These are phyloP conservation scores for Thamnophis sirtalis DNA, from an alignment of 2,113 vertebrate genomes.

Conservation along the genomic window DNA sequence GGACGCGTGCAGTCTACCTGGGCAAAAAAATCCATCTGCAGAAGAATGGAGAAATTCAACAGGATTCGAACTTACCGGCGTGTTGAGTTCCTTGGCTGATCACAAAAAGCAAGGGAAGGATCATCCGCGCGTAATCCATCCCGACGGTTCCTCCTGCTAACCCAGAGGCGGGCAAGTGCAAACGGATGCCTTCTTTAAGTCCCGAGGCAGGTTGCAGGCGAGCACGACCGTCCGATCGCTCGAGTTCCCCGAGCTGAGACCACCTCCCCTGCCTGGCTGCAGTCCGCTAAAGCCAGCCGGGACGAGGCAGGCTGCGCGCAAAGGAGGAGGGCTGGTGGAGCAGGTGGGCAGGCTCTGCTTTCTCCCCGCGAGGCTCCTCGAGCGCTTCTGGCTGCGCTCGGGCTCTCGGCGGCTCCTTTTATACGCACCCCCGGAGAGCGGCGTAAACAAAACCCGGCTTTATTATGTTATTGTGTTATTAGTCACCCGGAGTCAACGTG, in stretches of 20 bases:
- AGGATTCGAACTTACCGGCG: constrained; percentile 64
- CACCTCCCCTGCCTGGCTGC: not conserved
- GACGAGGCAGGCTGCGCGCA: not conserved
- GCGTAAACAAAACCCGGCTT: constrained; percentile 72
- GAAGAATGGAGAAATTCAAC: not conserved
- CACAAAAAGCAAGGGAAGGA: constrained; percentile 77
- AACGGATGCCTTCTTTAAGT: not conserved
- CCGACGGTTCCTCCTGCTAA: not conserved
- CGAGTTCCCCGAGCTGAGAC: not conserved
- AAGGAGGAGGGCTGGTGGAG: not conserved
- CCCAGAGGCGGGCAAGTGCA: not conserved
- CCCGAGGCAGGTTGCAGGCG: not conserved
- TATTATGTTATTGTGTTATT: constrained; percentile 82
- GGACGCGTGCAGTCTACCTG: not conserved
- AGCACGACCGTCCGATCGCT: not conserved
- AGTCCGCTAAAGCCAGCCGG: not conserved
- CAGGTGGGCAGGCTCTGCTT: not conserved
- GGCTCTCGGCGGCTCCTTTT: constrained; percentile 65
- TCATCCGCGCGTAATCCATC: constrained; percentile 79
- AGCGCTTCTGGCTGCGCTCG: constrained; percentile 62
- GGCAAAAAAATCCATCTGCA: not conserved
- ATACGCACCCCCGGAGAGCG: constrained; percentile 68
- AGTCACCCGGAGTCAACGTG: constrained; percentile 81
- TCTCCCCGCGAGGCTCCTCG: constrained; percentile 42
- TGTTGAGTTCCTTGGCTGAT: constrained; percentile 62